Conservation (phyloP, 2,113 vertebrate genomes). For the Gnathochromis pfefferi region DNA sequence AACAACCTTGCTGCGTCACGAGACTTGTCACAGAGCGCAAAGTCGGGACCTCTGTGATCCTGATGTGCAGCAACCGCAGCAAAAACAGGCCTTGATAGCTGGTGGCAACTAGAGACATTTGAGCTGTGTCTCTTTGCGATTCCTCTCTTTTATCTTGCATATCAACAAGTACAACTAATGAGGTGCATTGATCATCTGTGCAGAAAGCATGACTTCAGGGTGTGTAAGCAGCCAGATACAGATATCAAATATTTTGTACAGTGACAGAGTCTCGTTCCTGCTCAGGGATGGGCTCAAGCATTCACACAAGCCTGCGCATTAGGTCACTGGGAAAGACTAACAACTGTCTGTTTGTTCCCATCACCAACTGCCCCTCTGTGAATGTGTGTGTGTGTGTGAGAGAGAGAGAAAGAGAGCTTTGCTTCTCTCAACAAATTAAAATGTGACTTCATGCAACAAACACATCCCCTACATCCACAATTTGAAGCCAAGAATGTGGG, state of each 20-base stretch:
- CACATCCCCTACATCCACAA: not conserved
- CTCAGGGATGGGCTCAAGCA: conserved; percentile 61
- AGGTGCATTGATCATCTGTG: not conserved
- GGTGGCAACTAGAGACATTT: not conserved
- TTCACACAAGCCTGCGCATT: conserved; percentile 67
- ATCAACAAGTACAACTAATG: not conserved
- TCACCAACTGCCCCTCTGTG: conserved; percentile 35
- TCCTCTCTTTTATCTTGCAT: not conserved
- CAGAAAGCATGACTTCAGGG: not conserved
- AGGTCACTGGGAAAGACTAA: conserved; percentile 68
- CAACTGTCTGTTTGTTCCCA: conserved; percentile 71
- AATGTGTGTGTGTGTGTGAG: conserved; percentile 2
- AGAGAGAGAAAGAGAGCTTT: not conserved
- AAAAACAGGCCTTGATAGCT: not conserved
- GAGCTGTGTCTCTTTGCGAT: not conserved
- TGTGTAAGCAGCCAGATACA: not conserved
- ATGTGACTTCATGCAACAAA: not conserved
- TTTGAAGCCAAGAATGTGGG: not conserved
- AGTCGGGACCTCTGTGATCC: conserved; percentile 4
- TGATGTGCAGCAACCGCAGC: conserved; percentile 16
- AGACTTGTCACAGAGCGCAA: conserved; percentile 21
- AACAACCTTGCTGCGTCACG: conserved; percentile 28
- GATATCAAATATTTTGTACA: conserved; percentile 18
- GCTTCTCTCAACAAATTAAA: not conserved
- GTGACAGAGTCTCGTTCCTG: conserved; percentile 51